Conservation (phyloP, 2,888 invertebrate genomes). For the Callinectes sapidus region DNA sequence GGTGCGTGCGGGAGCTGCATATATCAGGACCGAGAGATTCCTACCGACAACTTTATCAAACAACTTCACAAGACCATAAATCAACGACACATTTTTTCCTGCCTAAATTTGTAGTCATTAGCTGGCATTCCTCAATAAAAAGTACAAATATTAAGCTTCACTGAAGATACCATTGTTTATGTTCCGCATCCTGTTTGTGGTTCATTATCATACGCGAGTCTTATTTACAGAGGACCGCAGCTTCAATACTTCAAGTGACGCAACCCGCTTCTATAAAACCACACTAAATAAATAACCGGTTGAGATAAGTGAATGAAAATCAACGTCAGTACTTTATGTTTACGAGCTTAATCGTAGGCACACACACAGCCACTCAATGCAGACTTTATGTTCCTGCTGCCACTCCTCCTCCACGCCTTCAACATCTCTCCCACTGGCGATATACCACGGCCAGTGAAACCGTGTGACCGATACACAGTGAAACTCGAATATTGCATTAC, state of each 20-base stretch:
- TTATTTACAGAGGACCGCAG: not conserved
- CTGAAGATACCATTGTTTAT: not conserved
- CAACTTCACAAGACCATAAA: constrained; percentile 4
- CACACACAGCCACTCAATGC: constrained; percentile 7
- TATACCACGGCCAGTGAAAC: not conserved
- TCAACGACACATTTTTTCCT: not conserved
- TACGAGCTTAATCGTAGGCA: not conserved
- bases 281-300: not conserved
- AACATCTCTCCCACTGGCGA: not conserved
- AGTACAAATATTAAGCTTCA: not conserved
- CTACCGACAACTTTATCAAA: constrained; percentile 7
- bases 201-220: not conserved
- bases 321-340: not conserved
- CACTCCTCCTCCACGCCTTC: not conserved
- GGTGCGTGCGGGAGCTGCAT: not conserved
- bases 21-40: not conserved
- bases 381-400: not conserved
- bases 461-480: not conserved
- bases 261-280: not conserved
- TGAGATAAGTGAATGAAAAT: not conserved
- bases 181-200: not conserved
- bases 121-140: not conserved
- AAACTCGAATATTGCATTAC: not conserved
- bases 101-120: not conserved
- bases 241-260: not conserved